Evolutionary conservation across 1,140 invertebrate genomes (phyloP), one percentile per base, ranked within the genome.

Genomic region (Myzus persicae): DNA sequence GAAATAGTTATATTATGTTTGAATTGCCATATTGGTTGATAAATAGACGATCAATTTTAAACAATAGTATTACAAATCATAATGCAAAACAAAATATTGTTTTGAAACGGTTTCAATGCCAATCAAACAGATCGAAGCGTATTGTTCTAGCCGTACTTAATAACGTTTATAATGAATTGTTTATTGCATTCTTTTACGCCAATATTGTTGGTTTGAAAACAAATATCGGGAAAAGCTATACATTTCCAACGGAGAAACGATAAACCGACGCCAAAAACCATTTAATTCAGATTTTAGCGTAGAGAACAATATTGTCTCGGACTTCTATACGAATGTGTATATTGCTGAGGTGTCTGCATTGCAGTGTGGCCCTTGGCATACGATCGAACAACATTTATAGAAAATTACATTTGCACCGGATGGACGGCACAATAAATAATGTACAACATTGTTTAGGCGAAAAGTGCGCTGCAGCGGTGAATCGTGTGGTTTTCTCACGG

Each of bases 221-320:
- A 4, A n/a, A 67, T n/a, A 31, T 67, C 59, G 26, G 31, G 31
- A 81, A 31, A 42, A n/a, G 14, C 44, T 51, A 36, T 51, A 51
- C 36, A 89, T 89, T 89, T 6, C 11, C 44, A n/a, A n/a, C 59
- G 31, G 14, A 76, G 11, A 76, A 51, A 51, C 88, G 36, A 42
- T 42, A 90, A 59, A 90, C 51, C 24, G 7, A 59, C 31, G 89
- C 89, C 89, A 90, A 90, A 90, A 67, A 90, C 36, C 89, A 67
- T n/a, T 90, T 67, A 90, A 67, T 90, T 67, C 59, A 82, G 22
- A 76, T 76, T 76, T n/a, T 76, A n/a, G 42, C 84, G 46, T 44
- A n/a, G 84, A 44, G 5, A 31, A 46, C 26, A 44, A 44, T 44
- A 42, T 84, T 76, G 59, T 76, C n/a, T 24, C 7, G 22, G 7